Evolutionary conservation across 2,888 invertebrate species (phyloP), one percentile per base, ranked within the genome.

Genomic region (Apamea crenata): DNA sequence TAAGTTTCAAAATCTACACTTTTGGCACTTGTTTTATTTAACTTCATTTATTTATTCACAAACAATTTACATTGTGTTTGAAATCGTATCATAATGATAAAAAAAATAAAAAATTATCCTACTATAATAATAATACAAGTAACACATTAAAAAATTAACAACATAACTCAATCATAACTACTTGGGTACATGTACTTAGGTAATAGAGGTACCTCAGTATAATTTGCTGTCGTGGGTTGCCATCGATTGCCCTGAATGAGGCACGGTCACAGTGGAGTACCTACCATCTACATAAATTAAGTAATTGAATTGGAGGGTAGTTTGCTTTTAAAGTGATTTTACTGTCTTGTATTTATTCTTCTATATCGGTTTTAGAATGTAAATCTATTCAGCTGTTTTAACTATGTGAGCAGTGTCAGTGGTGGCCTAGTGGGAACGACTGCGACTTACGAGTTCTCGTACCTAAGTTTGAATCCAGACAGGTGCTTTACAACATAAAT

Each of bases 221-320:
- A 67, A 80, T 76, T 80, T 66, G 40, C 10, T 32, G 66, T 59
- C 50, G 40, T 50, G 65, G 3, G 40, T 21, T 44, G 32, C 32
- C 25, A 80, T 80, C 77, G 80, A 80, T 76, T 80, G 59, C 10
- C 82, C 56, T n/a, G 18, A 53, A 50, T 59, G n/a, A n/a, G 18
- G n/a, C 59, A 29, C 50, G 66, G n/a, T 44, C 66, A 36, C n/a
- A n/a, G 10, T n/a, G 8, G 16, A 75, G n/a, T n/a, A n/a, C n/a
- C 18, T 74, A 65, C 18, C 18, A 14, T 21, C 29, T 50, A 50
- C 10, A 47, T 44, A 47, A 76, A 67, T 67, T 77, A 80, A 59
- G 40, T 67, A 50, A 76, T 76, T 44, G 50, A 50, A 76, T 82
- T 59, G 21, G 18, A 29, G 14, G 2, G 10, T 40, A 32, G 40